Conservation (phyloP, 2,888 invertebrate genomes). For the Tyria jacobaeae region DNA sequence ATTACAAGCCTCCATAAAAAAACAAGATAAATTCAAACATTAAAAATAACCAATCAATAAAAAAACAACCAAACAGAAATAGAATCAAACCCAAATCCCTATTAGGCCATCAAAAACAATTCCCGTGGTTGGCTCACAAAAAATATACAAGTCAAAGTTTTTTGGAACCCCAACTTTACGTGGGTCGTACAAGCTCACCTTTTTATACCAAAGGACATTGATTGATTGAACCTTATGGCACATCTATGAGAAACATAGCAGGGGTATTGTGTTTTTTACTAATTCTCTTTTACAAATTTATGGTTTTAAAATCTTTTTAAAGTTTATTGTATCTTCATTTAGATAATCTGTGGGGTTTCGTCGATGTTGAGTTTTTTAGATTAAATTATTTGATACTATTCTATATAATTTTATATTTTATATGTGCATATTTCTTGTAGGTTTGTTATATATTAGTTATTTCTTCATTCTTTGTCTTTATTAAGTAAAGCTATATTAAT, state of each 20-base stretch:
- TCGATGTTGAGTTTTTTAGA: conserved; percentile 46
- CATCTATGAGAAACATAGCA: conserved; percentile 79
- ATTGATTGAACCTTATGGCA: conserved; percentile 84
- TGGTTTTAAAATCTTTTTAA: conserved; percentile 59
- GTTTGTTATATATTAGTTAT: conserved; percentile 1
- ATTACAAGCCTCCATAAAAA: conserved; percentile 4
- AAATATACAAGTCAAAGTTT: conserved; percentile 76
- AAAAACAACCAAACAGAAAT: conserved; percentile 58
- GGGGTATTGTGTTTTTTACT: conserved; percentile 76
- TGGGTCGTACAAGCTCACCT: conserved; percentile 77
- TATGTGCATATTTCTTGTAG: neutral
- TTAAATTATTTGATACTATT: conserved; percentile 18
- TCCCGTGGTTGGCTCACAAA: conserved; percentile 69
- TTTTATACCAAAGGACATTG: conserved; percentile 84
- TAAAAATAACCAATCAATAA: conserved; percentile 12
- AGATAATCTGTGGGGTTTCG: conserved; percentile 62
- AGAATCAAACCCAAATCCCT: conserved; percentile 61
- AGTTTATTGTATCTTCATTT: conserved; percentile 83
- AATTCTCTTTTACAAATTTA: conserved; percentile 59
- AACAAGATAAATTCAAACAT: no score
- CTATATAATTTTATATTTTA: conserved; percentile 24
- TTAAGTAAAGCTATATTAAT: no score
- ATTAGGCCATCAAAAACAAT: conserved; percentile 74
- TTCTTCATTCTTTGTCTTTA: no score
- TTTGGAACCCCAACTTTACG: conserved; percentile 79